A percentile compares a stretch with the other conserved stretches of the same genome.
phyloP scores from a whole-genome alignment of 2,797 vertebrate genomes.

The Ctenopoma multispine region DNA sequence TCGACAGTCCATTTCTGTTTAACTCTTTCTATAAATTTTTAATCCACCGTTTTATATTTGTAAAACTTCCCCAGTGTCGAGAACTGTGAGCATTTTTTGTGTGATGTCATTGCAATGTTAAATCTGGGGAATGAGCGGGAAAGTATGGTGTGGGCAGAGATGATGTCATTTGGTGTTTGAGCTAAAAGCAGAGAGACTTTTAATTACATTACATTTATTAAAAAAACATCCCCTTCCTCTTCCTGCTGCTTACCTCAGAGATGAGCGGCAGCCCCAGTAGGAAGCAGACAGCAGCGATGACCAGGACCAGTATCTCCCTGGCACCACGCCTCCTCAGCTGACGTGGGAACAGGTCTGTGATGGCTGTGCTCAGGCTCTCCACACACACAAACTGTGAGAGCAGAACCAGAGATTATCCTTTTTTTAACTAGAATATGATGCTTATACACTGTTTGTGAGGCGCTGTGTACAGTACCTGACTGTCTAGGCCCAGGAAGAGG shows the following conservation, averaged over 20 bases:
- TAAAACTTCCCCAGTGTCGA: no score
- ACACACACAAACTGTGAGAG: slow-evolving; percentile 90
- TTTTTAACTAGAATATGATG: background rate
- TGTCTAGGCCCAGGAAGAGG: slow-evolving; percentile 91
- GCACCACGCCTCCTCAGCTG: slow-evolving; percentile 83
- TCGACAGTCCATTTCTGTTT: no score
- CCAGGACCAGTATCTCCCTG: slow-evolving; percentile 89
- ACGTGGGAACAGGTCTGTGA: slow-evolving; percentile 90
- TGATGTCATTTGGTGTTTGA: no score
- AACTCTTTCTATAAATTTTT: no score
- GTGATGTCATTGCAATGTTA: no score
- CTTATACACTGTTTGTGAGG: background rate
- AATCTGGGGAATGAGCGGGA: no score
- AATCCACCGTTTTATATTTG: no score
- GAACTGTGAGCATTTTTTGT: no score
- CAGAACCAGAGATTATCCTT: background rate
- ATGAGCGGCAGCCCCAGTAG: slow-evolving; percentile 90
- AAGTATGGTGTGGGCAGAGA: no score
- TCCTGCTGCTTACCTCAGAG: slow-evolving; percentile 74
- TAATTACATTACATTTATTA: no score
- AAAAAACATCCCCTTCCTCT: background rate
- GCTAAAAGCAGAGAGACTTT: no score
- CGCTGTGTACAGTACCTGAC: slow-evolving; percentile 83
- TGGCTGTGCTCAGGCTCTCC: slow-evolving; percentile 92
- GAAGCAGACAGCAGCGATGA: slow-evolving; percentile 85